Percentiles rank a stretch among this genome's conserved stretches.
phyloP scores from a whole-genome alignment of 2,797 vertebrate species.

The Platyrinchus mystaceus region DNA sequence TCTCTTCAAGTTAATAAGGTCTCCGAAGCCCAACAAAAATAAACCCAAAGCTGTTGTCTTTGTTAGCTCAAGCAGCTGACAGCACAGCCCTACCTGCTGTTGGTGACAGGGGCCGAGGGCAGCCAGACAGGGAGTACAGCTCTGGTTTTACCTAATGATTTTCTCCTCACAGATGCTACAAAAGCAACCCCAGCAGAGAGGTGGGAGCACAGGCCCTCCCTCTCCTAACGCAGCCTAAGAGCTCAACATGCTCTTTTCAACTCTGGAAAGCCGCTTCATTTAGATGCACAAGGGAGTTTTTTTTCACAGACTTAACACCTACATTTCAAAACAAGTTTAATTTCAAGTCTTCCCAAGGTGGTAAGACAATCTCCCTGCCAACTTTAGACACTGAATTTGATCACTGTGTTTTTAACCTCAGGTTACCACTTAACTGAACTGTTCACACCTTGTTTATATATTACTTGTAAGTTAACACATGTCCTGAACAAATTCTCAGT shows the following conservation, averaged over 20 bases:
- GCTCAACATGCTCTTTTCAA: background rate
- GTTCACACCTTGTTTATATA: constrained; percentile 15
- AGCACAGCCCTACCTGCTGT: rapidly evolving
- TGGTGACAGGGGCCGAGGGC: background rate
- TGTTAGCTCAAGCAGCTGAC: background rate
- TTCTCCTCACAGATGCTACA: background rate
- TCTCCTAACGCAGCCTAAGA: background rate
- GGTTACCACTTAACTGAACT: constrained; percentile 22
- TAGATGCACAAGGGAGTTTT: background rate
- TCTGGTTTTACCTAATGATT: background rate
- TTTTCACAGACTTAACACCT: constrained; percentile 12
- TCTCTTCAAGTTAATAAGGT: background rate
- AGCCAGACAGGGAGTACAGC: background rate
- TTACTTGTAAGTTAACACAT: constrained; percentile 27
- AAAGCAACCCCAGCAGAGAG: background rate
- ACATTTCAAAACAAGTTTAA: constrained; percentile 41
- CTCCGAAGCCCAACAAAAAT: constrained; percentile 19
- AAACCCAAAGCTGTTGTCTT: background rate
- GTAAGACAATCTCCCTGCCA: background rate
- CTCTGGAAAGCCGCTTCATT: background rate
- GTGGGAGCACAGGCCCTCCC: background rate
- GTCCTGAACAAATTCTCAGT: background rate
- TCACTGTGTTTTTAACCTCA: background rate
- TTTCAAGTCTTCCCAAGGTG: background rate
- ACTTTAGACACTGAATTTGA: constrained; percentile 16